Conservation (phyloP, 2,113 vertebrate species). For the Saccopteryx leptura region DNA sequence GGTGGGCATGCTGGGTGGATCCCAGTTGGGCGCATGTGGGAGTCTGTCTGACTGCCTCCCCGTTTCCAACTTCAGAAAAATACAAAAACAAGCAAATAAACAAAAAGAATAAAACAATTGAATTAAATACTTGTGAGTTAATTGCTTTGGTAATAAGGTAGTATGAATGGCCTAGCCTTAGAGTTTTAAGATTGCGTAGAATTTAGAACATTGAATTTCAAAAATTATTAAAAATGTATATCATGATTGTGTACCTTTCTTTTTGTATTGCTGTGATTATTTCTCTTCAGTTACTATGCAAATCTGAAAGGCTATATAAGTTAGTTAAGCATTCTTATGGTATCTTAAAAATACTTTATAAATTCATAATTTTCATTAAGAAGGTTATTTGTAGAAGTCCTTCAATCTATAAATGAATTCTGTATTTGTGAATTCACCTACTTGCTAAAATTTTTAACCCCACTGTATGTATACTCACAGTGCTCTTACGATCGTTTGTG, state of each 20-base stretch:
- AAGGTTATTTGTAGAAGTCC: neutral
- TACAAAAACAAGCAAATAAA: too few species aligned
- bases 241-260: neutral
- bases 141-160: constrained; percentile 29
- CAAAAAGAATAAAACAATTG: neutral
- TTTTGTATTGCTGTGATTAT: constrained; percentile 32
- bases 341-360: constrained; percentile 40
- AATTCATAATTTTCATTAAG: neutral
- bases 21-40: too few species aligned
- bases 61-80: too few species aligned
- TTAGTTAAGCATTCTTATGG: neutral
- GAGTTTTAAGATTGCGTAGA: constrained; percentile 48
- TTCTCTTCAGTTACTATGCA: neutral
- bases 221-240: constrained; percentile 17
- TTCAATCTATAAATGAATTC: neutral
- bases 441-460: constrained; percentile 17
- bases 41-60: too few species aligned
- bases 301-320: neutral
- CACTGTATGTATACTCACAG: neutral
- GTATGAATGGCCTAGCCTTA: constrained; percentile 12
- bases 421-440: constrained; percentile 40
- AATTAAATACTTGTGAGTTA: constrained; percentile 55
- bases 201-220: constrained; percentile 1
- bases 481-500: neutral
- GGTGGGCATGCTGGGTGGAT: too few species aligned